Evolutionary conservation across 2,888 invertebrate species (phyloP).

Genomic region (Lithophane semibrunnea): DNA sequence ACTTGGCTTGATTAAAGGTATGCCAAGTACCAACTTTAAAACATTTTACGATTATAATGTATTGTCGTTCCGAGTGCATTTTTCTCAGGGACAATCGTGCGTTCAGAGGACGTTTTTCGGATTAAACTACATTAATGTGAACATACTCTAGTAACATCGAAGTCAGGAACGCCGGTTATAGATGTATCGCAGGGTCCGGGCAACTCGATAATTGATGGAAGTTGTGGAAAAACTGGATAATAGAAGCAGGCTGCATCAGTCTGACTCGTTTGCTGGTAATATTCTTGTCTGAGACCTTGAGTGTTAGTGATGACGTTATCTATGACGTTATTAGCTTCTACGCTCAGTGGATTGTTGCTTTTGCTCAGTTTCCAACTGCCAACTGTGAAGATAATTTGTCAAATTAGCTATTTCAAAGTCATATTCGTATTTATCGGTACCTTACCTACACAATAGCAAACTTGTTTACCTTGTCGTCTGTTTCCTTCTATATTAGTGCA

Average conservation of each 20-base stretch:
- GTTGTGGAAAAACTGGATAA: constrained; percentile 4
- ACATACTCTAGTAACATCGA: neutral
- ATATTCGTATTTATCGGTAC: neutral
- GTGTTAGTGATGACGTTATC: neutral
- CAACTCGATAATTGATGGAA: constrained; percentile 10
- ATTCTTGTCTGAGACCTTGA: constrained; percentile 53
- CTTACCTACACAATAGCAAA: neutral
- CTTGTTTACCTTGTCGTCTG: constrained; percentile 76
- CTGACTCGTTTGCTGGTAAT: constrained; percentile 74
- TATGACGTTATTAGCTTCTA: constrained; percentile 57
- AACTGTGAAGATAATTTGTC: constrained; percentile 70
- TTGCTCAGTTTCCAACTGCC: constrained; percentile 85
- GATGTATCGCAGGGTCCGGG: constrained; percentile 6
- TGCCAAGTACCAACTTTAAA: too few species aligned
- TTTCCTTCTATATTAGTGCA: constrained; percentile 75
- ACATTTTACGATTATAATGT: too few species aligned
- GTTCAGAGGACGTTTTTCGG: too few species aligned
- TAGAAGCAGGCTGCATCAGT: constrained; percentile 15
- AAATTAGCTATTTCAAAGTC: constrained; percentile 18
- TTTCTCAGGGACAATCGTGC: too few species aligned
- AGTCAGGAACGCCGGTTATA: neutral
- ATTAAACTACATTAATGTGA: neutral
- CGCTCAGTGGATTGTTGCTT: constrained; percentile 69
- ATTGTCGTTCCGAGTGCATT: too few species aligned
- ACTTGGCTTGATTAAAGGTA: too few species aligned